phyloP scores from a whole-genome alignment of 1,140 invertebrate genomes.

The Cephus cinctus region DNA sequence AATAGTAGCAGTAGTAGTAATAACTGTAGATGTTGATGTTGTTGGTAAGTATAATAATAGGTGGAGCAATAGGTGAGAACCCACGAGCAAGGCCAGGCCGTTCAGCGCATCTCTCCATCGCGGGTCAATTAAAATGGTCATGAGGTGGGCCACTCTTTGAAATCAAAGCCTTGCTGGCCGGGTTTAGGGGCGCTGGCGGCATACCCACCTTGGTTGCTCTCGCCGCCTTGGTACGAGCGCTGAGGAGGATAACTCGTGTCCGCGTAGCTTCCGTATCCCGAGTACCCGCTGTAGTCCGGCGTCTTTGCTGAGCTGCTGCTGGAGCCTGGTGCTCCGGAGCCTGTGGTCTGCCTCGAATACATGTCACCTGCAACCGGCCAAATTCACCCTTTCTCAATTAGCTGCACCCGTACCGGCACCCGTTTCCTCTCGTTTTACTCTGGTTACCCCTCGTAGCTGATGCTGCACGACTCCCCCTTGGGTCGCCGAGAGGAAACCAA shows the following conservation, averaged over 20 bases:
- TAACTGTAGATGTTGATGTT: too few species aligned
- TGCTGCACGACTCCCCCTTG: too few species aligned
- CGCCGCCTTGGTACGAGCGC: conserved; percentile 53
- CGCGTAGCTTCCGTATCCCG: conserved; percentile 56
- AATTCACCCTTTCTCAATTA: background rate
- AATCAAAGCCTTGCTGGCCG: conserved; percentile 61
- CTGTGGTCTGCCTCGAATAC: conserved; percentile 58
- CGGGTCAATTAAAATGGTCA: conserved; percentile 59
- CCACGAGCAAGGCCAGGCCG: conserved; percentile 48
- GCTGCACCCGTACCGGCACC: too few species aligned
- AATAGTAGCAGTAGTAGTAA: too few species aligned
- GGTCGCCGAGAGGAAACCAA: too few species aligned
- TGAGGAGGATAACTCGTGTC: conserved; percentile 56
- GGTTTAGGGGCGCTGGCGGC: conserved; percentile 57
- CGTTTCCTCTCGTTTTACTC: background rate
- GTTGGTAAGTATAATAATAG: background rate
- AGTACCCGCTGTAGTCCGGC: conserved; percentile 55
- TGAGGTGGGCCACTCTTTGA: conserved; percentile 63
- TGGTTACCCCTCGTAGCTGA: too few species aligned
- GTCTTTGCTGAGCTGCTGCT: conserved; percentile 56
- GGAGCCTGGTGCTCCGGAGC: conserved; percentile 56
- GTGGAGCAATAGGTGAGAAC: conserved; percentile 34
- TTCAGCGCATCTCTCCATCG: conserved; percentile 48
- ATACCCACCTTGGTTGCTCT: conserved; percentile 61
- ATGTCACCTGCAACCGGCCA: conserved; percentile 56